Conservation (phyloP, 2,113 vertebrate genomes). For the Pollachius pollachius region DNA sequence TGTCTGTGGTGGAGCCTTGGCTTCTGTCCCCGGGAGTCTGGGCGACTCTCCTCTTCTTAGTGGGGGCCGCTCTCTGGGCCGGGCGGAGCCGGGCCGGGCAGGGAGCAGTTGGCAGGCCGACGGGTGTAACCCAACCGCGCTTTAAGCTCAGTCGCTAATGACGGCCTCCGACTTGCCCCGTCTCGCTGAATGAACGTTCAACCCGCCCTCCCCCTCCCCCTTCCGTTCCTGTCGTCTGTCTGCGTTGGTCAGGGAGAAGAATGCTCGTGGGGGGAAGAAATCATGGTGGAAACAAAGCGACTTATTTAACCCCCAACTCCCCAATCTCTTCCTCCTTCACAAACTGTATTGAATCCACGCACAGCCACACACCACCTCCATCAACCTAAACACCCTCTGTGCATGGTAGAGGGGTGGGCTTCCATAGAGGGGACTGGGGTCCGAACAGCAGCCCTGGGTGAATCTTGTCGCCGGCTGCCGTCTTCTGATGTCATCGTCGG, state of each 20-base stretch:
- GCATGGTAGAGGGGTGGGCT: too few relatives aligned
- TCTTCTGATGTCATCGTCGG: too few relatives aligned
- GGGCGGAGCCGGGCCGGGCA: constrained; percentile 2
- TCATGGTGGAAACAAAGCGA: constrained; percentile 16
- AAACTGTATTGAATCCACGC: constrained; percentile 1
- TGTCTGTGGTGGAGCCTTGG: constrained; percentile 6
- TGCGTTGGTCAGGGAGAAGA: constrained; percentile 32
- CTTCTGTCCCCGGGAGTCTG: constrained; percentile 27
- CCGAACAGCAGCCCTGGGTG: too few relatives aligned
- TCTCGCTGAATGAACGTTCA: constrained; percentile 37
- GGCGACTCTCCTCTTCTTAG: constrained; percentile 7
- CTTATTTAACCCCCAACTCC: not conserved
- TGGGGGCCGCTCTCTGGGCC: constrained; percentile 23
- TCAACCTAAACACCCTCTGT: too few relatives aligned
- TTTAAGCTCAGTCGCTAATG: constrained; percentile 41
- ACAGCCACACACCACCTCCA: too few relatives aligned
- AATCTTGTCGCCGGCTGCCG: too few relatives aligned
- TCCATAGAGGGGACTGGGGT: too few relatives aligned
- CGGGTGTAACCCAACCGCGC: constrained; percentile 33
- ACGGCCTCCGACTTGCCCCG: constrained; percentile 39
- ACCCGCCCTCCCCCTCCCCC: not conserved
- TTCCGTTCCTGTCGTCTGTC: constrained; percentile 14
- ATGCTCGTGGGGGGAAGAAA: constrained; percentile 33
- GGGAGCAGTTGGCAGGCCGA: constrained; percentile 29
- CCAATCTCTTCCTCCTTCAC: not conserved